These are phyloP conservation scores for Zaprionus davidi DNA, from an alignment of 1,140 invertebrate genomes.

Conservation along the genomic window DNA sequence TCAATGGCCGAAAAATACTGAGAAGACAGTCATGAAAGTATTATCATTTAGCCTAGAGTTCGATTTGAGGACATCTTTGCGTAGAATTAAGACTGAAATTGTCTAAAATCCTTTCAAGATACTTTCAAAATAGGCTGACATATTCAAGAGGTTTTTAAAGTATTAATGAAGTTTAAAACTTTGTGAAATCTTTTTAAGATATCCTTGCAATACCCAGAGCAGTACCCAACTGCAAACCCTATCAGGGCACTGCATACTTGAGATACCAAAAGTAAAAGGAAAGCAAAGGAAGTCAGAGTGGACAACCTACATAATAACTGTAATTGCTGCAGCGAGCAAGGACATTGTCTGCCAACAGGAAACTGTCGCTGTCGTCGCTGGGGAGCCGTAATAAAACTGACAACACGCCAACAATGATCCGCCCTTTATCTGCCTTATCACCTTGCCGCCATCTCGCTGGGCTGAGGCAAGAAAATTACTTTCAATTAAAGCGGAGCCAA, in stretches of 20 bases:
- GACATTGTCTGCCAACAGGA: constrained; percentile 42
- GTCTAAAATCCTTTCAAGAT: background rate
- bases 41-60: too few relatives aligned
- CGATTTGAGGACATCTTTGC: background rate
- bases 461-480: constrained; percentile 54
- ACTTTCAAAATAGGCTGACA: background rate
- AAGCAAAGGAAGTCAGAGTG: background rate
- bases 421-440: constrained; percentile 59
- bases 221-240: background rate
- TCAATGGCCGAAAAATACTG: too few relatives aligned
- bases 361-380: constrained; percentile 38
- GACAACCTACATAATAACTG: constrained; percentile 22
- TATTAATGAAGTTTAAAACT: background rate
- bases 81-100: background rate
- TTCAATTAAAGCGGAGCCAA: constrained; percentile 68
- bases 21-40: too few relatives aligned
- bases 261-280: background rate
- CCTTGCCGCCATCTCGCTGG: constrained; percentile 51
- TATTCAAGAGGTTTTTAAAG: background rate
- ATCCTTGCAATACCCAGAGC: background rate
- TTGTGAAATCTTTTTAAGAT: background rate
- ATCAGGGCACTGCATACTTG: background rate
- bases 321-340: constrained; percentile 14
- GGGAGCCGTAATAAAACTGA: constrained; percentile 33
- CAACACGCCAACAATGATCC: constrained; percentile 37